phyloP scores from a whole-genome alignment of 2,113 vertebrate species.

The Brachyhypopomus gauderio region DNA sequence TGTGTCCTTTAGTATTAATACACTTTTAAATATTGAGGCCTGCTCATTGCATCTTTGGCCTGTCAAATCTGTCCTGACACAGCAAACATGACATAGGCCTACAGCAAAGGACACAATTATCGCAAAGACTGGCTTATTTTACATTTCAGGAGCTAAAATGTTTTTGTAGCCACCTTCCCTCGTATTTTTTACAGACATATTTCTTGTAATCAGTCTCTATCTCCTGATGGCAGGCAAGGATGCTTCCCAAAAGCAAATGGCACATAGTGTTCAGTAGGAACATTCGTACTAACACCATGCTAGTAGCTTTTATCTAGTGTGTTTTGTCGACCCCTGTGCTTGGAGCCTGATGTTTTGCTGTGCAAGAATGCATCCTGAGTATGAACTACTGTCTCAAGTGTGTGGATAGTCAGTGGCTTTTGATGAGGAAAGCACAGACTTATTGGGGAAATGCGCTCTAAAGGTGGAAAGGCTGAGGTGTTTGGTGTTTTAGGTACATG shows the following conservation, averaged over 20 bases:
- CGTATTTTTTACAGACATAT: not conserved
- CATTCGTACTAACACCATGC: constrained; percentile 1
- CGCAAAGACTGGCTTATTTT: constrained; percentile 14
- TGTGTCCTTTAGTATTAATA: constrained; percentile 35
- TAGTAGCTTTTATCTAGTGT: not conserved
- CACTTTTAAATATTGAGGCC: constrained; percentile 33
- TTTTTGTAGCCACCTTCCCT: not conserved
- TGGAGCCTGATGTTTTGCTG: not conserved
- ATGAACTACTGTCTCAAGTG: constrained; percentile 7
- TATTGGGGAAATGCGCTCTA: too few species aligned
- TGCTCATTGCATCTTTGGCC: constrained; percentile 25
- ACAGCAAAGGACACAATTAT: constrained; percentile 9
- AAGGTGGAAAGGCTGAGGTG: too few species aligned
- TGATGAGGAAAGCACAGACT: too few species aligned
- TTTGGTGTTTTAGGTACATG: too few species aligned
- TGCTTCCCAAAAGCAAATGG: not conserved
- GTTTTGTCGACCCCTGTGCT: constrained; percentile 14
- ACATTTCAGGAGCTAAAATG: constrained; percentile 11
- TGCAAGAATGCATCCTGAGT: constrained; percentile 43
- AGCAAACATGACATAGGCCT: constrained; percentile 12
- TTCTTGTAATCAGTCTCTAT: not conserved
- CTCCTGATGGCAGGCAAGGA: not conserved
- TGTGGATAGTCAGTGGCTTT: not conserved
- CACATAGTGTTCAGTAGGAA: not conserved
- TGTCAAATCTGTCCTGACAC: constrained; percentile 9